Percentiles rank a stretch among this genome's conserved stretches.
Conservation (phyloP, 2,113 vertebrate species). For the Crotophaga sulcirostris region DNA sequence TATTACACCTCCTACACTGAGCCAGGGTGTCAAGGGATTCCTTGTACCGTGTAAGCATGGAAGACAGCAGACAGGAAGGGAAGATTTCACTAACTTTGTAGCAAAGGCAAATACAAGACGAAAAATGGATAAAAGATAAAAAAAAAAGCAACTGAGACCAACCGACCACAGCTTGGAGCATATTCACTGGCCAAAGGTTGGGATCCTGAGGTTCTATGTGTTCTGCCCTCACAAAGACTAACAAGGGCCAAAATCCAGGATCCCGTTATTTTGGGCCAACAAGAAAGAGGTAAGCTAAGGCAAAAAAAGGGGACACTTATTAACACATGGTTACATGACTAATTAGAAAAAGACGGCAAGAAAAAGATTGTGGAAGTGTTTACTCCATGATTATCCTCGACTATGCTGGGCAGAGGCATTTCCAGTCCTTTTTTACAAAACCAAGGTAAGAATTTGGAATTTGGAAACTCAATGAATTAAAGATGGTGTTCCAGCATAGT, state of each 20-base stretch:
- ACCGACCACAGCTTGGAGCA: not conserved
- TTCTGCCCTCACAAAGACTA: not conserved
- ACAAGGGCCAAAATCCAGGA: not conserved
- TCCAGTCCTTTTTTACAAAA: not conserved
- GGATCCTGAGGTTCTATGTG: not conserved
- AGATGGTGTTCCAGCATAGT: not conserved
- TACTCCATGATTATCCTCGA: not conserved
- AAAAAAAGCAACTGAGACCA: not conserved
- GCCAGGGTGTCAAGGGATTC: not conserved
- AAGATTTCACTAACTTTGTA: not conserved
- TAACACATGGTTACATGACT: not conserved
- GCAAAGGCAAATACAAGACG: not conserved
- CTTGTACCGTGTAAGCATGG: not conserved
- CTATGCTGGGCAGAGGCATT: not conserved
- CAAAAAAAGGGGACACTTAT: not conserved
- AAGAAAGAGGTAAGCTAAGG: not conserved
- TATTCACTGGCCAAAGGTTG: not conserved
- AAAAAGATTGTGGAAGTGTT: not conserved
- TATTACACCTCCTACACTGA: constrained; percentile 6
- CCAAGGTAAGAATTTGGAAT: not conserved
- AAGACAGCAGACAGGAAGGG: not conserved
- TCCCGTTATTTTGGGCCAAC: too few relatives aligned
- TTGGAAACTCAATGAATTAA: not conserved
- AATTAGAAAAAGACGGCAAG: not conserved
- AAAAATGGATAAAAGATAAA: not conserved